Percentiles rank a stretch among this genome's conserved stretches.
phyloP scores from a whole-genome alignment of 2,113 vertebrate species.

The Synchiropus splendidus region DNA sequence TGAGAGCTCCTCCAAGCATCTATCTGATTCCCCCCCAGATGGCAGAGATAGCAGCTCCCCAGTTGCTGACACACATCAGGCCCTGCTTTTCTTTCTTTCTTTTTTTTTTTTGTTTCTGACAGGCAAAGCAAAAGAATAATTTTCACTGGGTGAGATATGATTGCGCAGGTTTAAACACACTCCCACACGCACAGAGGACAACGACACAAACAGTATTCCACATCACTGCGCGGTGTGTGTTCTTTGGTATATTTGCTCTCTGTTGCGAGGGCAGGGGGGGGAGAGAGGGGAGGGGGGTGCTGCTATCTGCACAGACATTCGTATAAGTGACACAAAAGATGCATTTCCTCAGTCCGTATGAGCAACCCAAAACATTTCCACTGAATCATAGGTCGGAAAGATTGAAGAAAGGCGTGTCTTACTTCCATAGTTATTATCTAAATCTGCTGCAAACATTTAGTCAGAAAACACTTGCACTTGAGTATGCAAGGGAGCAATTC shows the following conservation, averaged over 20 bases:
- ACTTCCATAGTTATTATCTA: too few species aligned
- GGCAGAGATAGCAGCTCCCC: slow-evolving; percentile 35
- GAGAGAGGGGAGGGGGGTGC: not conserved
- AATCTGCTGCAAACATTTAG: too few species aligned
- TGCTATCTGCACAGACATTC: slow-evolving; percentile 9
- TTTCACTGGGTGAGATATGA: slow-evolving; percentile 34
- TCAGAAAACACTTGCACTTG: too few species aligned
- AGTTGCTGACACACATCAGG: slow-evolving; percentile 25
- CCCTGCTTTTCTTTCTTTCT: slow-evolving; percentile 31
- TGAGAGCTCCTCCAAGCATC: slow-evolving; percentile 11
- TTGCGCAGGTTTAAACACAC: slow-evolving; percentile 11
- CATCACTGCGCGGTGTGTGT: not conserved
- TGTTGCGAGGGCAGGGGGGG: slow-evolving; percentile 1
- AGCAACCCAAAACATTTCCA: too few species aligned
- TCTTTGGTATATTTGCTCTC: slow-evolving; percentile 9
- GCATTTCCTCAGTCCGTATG: too few species aligned
- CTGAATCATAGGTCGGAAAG: too few species aligned
- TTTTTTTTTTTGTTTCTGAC: slow-evolving; percentile 38
- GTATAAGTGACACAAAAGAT: not conserved
- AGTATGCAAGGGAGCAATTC: too few species aligned
- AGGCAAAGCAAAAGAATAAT: slow-evolving; percentile 16
- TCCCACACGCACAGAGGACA: slow-evolving; percentile 1
- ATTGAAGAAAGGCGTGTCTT: too few species aligned
- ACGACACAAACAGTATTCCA: slow-evolving; percentile 8
- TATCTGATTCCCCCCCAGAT: slow-evolving; percentile 33